Percentiles rank a stretch among this genome's conserved stretches.
These are phyloP conservation scores for Cephus spinipes DNA, from an alignment of 2,888 invertebrate genomes.

Conservation along the genomic window DNA sequence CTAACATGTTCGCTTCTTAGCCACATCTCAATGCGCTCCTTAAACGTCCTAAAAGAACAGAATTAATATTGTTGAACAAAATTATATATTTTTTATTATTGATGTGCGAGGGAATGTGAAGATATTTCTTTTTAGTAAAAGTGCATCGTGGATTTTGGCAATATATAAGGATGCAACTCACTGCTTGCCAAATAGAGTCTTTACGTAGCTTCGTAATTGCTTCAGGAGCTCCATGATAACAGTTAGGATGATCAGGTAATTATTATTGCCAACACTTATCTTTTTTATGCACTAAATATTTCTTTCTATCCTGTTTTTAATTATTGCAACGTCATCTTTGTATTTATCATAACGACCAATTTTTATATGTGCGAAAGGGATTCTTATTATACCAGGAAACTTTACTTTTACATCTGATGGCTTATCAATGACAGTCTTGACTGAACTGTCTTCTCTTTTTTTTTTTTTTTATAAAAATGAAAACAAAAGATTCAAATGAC, in stretches of 20 bases:
- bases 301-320: neutral
- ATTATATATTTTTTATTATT: neutral
- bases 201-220: neutral
- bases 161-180: neutral
- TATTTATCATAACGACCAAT: neutral
- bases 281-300: neutral
- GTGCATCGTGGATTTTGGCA: neutral
- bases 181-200: neutral
- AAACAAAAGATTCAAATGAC: no score
- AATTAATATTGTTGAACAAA: neutral
- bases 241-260: neutral
- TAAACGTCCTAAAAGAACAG: constrained; percentile 16
- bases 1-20: constrained; percentile 63
- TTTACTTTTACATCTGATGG: neutral
- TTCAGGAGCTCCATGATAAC: neutral
- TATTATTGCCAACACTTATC: neutral
- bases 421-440: neutral
- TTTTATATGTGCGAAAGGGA: neutral
- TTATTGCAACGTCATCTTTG: neutral
- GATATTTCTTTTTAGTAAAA: neutral
- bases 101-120: neutral
- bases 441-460: no score
- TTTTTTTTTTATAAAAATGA: no score
- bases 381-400: neutral
- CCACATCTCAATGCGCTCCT: constrained; percentile 56